Evolutionary conservation across 2,888 invertebrate genomes (phyloP).

Genomic region (Brenthis hecate): DNA sequence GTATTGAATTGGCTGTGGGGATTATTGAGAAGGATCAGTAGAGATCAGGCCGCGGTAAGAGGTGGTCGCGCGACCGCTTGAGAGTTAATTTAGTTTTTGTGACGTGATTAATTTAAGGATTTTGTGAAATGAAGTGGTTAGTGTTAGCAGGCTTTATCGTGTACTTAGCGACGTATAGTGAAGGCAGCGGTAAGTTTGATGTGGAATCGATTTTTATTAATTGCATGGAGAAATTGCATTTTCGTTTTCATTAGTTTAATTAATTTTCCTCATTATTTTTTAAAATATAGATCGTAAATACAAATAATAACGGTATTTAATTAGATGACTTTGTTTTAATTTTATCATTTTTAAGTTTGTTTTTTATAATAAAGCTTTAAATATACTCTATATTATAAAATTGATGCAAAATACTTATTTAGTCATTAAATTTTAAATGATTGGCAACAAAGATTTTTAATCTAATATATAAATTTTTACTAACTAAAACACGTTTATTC

Average conservation of each 20-base stretch:
- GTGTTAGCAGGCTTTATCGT: constrained; percentile 60
- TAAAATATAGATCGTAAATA: neutral
- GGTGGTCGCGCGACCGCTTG: constrained; percentile 52
- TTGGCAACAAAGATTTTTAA: too few species aligned
- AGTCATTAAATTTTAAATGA: too few species aligned
- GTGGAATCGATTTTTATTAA: neutral
- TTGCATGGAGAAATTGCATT: neutral
- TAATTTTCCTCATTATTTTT: neutral
- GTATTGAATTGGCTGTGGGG: constrained; percentile 27
- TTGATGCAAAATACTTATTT: too few species aligned
- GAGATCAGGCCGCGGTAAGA: constrained; percentile 53
- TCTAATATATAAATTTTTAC: neutral
- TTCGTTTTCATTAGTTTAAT: neutral
- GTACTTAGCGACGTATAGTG: constrained; percentile 57
- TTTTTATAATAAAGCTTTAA: too few species aligned
- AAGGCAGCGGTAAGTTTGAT: constrained; percentile 61
- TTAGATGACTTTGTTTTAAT: neutral
- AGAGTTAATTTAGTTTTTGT: constrained; percentile 48
- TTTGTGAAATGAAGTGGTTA: constrained; percentile 73
- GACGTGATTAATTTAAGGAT: constrained; percentile 55
- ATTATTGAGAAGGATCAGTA: constrained; percentile 57
- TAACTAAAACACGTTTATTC: neutral
- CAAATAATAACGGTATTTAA: neutral
- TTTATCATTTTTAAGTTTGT: neutral
- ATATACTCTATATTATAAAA: too few species aligned